Evolutionary conservation across 2,797 vertebrate species (phyloP), one percentile per base, ranked within the genome.

Genomic region (Streptopelia turtur): DNA sequence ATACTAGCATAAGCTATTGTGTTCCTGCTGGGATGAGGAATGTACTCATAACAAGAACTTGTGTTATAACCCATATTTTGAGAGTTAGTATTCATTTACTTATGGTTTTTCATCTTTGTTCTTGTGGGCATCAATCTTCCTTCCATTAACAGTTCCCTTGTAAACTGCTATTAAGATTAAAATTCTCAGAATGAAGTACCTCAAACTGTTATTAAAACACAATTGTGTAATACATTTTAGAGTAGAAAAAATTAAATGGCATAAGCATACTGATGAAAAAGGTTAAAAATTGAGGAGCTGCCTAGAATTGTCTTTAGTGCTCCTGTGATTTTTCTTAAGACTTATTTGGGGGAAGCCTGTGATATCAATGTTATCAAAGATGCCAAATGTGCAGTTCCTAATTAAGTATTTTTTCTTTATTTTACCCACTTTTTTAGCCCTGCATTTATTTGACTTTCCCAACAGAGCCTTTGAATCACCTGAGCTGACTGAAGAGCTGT

Each of bases 391-490:
- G n/a, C 13, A 11, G 24, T 47, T 87, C 50, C 21, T 10, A 22
- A 6, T 45, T 17, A 22, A 35, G 11, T 5, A 6, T 39, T 2
- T 1, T 4, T 22, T 31, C 14, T 33, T 39, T n/a, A n/a, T n/a
- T 22, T n/a, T n/a, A 6, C 6, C 63, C 2, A 3, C 4, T 16
- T 55, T 61, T 76, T 59, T 50, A 77, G 6, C 12, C 9, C 3
- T 64, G 11, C 1, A 1, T 55, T 65, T 80, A 30, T 64, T 84
- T 87, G 53, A 55, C 4, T 5, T 87, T 87, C 25, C 5, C 23
- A 0, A 4, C 22, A 65, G 66, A 68, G 12, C 15, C 13, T 63
- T 30, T 82, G 47, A 84, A 50, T 71, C 9, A 17, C 15, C 25
- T 30, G 28, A 72, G 37, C 22, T 82, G n/a, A 22, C 20, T 70